phyloP scores from a whole-genome alignment of 1,140 invertebrate genomes.

The Musca domestica region DNA sequence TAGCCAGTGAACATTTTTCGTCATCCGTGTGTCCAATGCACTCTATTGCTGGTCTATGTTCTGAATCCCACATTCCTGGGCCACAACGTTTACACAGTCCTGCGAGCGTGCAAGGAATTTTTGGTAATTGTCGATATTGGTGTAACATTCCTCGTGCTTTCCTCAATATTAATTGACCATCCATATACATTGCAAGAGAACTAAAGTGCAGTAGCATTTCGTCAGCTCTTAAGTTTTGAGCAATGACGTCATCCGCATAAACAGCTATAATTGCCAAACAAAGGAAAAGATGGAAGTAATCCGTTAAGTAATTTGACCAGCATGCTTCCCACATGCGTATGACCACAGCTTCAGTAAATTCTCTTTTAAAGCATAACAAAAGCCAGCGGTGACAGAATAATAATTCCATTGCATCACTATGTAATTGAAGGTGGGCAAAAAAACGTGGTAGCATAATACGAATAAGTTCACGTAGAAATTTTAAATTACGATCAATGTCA shows the following conservation, averaged over 20 bases:
- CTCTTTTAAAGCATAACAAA: slow-evolving; percentile 83
- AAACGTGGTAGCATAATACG: slow-evolving; percentile 84
- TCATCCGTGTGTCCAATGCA: slow-evolving; percentile 60
- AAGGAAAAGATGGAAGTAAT: slow-evolving; percentile 90
- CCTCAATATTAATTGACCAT: slow-evolving; percentile 81
- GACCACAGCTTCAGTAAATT: slow-evolving; percentile 83
- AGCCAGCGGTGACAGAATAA: slow-evolving; percentile 94
- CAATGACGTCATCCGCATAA: slow-evolving; percentile 89
- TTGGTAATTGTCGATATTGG: slow-evolving; percentile 79
- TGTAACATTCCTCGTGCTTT: slow-evolving; percentile 89
- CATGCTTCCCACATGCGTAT: slow-evolving; percentile 92
- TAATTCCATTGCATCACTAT: slow-evolving; percentile 82
- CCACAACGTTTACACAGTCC: slow-evolving; percentile 84
- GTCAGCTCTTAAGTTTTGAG: slow-evolving; percentile 84
- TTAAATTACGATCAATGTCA: slow-evolving; percentile 91
- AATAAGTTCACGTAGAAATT: slow-evolving; percentile 82
- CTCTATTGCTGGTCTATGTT: slow-evolving; percentile 74
- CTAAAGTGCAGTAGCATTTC: slow-evolving; percentile 94
- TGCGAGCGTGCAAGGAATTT: slow-evolving; percentile 84
- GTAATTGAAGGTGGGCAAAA: slow-evolving; percentile 77
- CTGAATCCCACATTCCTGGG: slow-evolving; percentile 90
- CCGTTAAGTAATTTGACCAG: slow-evolving; percentile 90
- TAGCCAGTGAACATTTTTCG: slow-evolving; percentile 53
- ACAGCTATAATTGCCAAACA: slow-evolving; percentile 87
- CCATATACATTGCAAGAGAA: slow-evolving; percentile 94